Conservation (phyloP, 1,140 invertebrate genomes). For the Ooceraea biroi region DNA sequence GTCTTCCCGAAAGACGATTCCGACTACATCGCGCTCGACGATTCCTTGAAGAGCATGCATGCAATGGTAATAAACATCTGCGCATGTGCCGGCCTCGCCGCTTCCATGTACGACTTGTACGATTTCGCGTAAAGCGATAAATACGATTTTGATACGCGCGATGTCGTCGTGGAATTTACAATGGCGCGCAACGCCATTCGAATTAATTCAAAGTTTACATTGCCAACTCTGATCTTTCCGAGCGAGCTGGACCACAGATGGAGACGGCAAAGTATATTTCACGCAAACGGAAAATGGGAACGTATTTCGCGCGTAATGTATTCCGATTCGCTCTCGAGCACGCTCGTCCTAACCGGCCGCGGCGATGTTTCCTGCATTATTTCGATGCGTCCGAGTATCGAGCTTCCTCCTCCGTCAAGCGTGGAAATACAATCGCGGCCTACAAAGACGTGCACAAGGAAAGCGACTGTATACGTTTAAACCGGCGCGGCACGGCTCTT, state of each 20-base stretch:
- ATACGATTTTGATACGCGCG: not conserved
- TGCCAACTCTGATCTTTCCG: no score
- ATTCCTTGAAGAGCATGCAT: constrained; percentile 35
- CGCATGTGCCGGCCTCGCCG: not conserved
- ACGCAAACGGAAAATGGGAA: no score
- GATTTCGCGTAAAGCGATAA: not conserved
- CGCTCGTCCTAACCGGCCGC: not conserved
- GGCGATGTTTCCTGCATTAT: not conserved
- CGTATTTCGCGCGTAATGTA: not conserved
- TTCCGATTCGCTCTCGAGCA: not conserved
- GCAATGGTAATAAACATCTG: constrained; percentile 9
- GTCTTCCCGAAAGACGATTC: constrained; percentile 38
- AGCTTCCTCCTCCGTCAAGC: not conserved
- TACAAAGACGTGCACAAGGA: constrained; percentile 15
- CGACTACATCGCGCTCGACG: constrained; percentile 7
- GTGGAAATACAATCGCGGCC: not conserved
- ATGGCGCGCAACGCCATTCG: no score
- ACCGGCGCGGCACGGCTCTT: constrained; percentile 18
- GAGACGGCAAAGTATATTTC: no score
- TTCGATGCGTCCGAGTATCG: not conserved
- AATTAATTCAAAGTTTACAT: no score
- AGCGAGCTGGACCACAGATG: no score
- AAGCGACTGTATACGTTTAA: constrained; percentile 39
- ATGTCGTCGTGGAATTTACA: no score
- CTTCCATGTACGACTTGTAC: constrained; percentile 6